Evolutionary conservation across 2,113 vertebrate species (phyloP), one percentile per base, ranked within the genome.

Genomic region (Macrotis lagotis): DNA sequence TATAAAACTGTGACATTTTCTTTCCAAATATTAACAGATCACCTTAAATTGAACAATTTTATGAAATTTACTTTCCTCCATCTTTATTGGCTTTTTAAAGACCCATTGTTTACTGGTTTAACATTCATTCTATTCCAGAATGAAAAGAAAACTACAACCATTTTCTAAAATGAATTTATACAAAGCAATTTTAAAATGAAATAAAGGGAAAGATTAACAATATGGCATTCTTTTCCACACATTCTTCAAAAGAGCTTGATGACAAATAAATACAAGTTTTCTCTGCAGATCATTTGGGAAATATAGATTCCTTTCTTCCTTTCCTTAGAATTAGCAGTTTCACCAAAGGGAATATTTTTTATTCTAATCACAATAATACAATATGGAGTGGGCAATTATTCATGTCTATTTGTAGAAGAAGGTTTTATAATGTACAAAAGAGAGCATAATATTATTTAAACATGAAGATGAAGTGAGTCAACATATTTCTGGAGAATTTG

Each of bases 81-180:
- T 59, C 0, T 49, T 52, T 92, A 94, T 48, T 50, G 16, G 50
- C 50, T 91, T 93, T 90, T 97, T 91, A 91, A 96, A 83, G 37
- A 90, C 44, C 5, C 96, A 97, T 91, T 95, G 52, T 91, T 91
- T 97, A 74, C 91, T 47, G 94, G 22, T 92, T 94, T 90, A n/a
- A 89, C 83, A 95, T 95, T 94, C 74, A 48, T 0, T 93, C 1
- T 90, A 92, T 90, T 95, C 95, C 0, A 28, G 50, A 92, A 95
- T 96, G 51, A 94, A 83, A 95, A 95, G 88, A 93, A 91, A 51
- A 95, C 52, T 96, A 9, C 8, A 97, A 50, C 0, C 0, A 50
- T 14, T 96, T n/a, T 25, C 25, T 83, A 88, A 96, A 50, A 94
- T 50, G 88, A 88, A 96, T 66, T n/a, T 74, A 83, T 89, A 95